phyloP scores from a whole-genome alignment of 2,113 vertebrate genomes.

The Pavo muticus region DNA sequence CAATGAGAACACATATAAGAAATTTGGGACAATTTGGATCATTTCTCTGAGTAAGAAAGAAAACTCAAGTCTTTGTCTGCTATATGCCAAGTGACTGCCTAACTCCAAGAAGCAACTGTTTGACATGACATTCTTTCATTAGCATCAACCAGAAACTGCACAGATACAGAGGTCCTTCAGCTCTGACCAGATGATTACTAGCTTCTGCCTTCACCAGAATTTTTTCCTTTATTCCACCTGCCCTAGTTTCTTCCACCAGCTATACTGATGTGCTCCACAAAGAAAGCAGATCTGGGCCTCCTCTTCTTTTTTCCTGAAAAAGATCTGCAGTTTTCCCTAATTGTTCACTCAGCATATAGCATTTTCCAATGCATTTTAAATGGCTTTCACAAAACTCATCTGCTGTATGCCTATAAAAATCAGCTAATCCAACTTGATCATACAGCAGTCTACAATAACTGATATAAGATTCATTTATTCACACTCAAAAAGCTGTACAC shows the following conservation, averaged over 20 bases:
- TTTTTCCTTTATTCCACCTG: background rate
- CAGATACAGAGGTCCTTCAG: background rate
- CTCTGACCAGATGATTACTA: background rate
- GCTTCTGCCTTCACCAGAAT: background rate
- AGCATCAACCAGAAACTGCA: background rate
- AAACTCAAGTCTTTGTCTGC: background rate
- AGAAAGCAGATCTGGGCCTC: fast-evolving
- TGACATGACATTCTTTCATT: background rate
- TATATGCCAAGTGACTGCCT: background rate
- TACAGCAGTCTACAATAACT: background rate
- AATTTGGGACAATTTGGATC: background rate
- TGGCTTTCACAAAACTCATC: background rate
- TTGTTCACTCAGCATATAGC: background rate
- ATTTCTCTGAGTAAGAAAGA: background rate
- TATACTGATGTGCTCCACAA: background rate
- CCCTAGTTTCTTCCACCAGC: background rate
- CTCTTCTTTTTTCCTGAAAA: background rate
- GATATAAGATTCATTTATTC: background rate
- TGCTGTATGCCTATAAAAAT: background rate
- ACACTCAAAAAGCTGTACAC: background rate
- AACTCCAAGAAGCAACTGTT: background rate
- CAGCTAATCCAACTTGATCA: background rate
- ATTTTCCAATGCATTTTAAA: background rate
- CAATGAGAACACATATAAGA: background rate
- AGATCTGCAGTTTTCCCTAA: fast-evolving